Evolutionary conservation across 2,113 vertebrate species (phyloP), one percentile per base, ranked within the genome.

Genomic region (Alouatta palliata): DNA sequence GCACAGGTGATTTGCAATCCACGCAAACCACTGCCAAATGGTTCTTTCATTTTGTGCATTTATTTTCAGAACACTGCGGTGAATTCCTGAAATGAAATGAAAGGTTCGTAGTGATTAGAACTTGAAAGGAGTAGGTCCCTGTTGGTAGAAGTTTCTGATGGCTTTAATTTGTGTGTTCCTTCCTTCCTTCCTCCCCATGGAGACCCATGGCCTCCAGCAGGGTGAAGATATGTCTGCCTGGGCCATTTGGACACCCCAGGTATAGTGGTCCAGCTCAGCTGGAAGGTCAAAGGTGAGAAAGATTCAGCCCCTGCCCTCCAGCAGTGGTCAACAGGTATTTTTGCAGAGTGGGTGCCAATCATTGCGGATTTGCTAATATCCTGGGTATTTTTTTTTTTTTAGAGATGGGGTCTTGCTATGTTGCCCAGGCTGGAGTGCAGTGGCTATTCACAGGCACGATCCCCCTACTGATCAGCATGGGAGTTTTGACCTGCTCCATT

Each of bases 61-160:
- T 95, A 77, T 76, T 83, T 95, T 79, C 82, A 40, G 19, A 97
- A 83, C 37, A 43, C 3, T 9, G 45, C 0, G 3, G 19, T 21
- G 45, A 89, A 86, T 82, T 96, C 4, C 40, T 87, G 56, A 96
- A 83, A 80, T 2, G 19, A 8, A 96, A 35, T 10, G 9, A 43
- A 92, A 93, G 10, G 21, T 96, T 91, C 97, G 91, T 47, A 89
- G 54, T 47, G 91, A 37, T 86, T n/a, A 49, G 37, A 56, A 47
- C 37, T 37, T 73, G 54, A 86, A 93, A 80, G 27, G 37, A 79
- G 14, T 73, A 11, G n/a, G 58, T 77, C 70, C 20, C 19, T 20
- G 9, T 47, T 25, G n/a, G 71, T 54, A 71, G 75, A 79, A 35
- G 30, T 40, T 71, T 73, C 81, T 86, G 30, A 45, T 52, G 37